Percentiles rank a stretch among this genome's conserved stretches.
These are phyloP conservation scores for Metopolophium dirhodum DNA, from an alignment of 1,140 invertebrate genomes.

Conservation along the genomic window DNA sequence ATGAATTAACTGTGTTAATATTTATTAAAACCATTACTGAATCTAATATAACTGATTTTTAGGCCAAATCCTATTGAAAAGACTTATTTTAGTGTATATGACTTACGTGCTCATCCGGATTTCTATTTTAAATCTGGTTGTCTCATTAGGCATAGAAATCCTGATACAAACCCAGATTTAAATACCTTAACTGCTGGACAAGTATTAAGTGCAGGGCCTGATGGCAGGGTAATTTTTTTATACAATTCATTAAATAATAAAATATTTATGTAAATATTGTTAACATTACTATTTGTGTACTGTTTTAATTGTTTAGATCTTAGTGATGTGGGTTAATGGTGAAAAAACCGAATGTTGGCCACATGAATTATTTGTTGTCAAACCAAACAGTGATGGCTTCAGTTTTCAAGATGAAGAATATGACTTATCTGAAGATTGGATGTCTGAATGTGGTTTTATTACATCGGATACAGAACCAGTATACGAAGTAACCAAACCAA, in stretches of 20 bases:
- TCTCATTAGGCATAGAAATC: slow-evolving; percentile 85
- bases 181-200: slow-evolving; percentile 80
- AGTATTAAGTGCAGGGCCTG: slow-evolving; percentile 86
- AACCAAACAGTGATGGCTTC: slow-evolving; percentile 74
- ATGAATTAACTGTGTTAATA: not conserved
- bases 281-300: slow-evolving; percentile 29
- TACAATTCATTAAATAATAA: not conserved
- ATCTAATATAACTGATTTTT: slow-evolving; percentile 21
- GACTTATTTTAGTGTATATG: slow-evolving; percentile 91
- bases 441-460: not conserved
- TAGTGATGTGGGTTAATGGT: slow-evolving; percentile 89
- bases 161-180: slow-evolving; percentile 76
- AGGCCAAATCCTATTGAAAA: slow-evolving; percentile 77
- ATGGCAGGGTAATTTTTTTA: slow-evolving; percentile 68
- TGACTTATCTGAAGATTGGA: slow-evolving; percentile 43
- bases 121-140: slow-evolving; percentile 91
- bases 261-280: not conserved
- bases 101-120: slow-evolving; percentile 93
- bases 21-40: not conserved
- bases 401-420: slow-evolving; percentile 33
- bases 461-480: not conserved
- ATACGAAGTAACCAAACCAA: slow-evolving; percentile 7
- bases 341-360: slow-evolving; percentile 88
- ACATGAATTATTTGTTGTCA: slow-evolving; percentile 80
- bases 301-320: slow-evolving; percentile 62